A percentile compares a stretch with the other conserved stretches of the same genome.
Evolutionary conservation across 2,113 vertebrate genomes (phyloP).

Genomic region (Cyphomyrus plagiostoma): DNA sequence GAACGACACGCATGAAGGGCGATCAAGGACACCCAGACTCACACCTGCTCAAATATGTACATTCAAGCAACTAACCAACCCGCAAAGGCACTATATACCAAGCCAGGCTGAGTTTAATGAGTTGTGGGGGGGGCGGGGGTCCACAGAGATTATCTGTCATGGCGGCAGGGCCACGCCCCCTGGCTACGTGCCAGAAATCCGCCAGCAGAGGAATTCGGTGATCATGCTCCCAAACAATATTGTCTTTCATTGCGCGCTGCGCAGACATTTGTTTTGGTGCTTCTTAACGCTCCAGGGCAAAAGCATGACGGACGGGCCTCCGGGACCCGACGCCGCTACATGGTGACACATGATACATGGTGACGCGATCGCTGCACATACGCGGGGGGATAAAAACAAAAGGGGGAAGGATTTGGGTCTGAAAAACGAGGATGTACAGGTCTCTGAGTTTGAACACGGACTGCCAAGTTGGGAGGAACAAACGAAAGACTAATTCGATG

Average conservation of each 20-base stretch:
- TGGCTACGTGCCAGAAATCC: constrained; percentile 43
- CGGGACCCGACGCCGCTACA: constrained; percentile 11
- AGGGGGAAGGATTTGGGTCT: neutral
- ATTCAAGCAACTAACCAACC: neutral
- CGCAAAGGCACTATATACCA: neutral
- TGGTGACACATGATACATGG: neutral
- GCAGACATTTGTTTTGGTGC: constrained; percentile 67
- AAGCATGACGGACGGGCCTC: constrained; percentile 37
- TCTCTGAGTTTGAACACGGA: constrained; percentile 33
- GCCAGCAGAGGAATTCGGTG: constrained; percentile 55
- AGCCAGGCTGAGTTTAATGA: neutral
- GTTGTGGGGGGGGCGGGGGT: neutral
- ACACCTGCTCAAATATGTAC: constrained; percentile 5
- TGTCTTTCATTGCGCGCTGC: constrained; percentile 62
- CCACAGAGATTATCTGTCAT: constrained; percentile 10
- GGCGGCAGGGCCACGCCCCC: neutral
- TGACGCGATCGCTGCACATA: neutral
- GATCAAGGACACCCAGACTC: neutral
- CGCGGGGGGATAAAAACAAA: constrained; percentile 9
- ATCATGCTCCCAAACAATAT: constrained; percentile 67
- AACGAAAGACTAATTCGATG: constrained; percentile 31
- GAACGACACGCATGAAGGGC: neutral
- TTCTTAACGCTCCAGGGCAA: constrained; percentile 57
- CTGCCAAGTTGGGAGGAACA: constrained; percentile 33
- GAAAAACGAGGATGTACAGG: constrained; percentile 23